Evolutionary conservation across 1,140 invertebrate genomes (phyloP).

Genomic region (fruit fly (Drosophila melanogaster)): Release_6_plus_ISO1_MT NT_033779.5:3842001-3842500

Average conservation of each 20-base stretch:
- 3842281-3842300: constrained; percentile 48
- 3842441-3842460: constrained; percentile 55
- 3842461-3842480: constrained; percentile 72
- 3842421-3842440: constrained; percentile 58
- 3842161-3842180: background rate
- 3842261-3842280: constrained; percentile 48
- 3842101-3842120: background rate
- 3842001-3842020: too few relatives aligned
- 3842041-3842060: background rate
- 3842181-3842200: constrained; percentile 18
- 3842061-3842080: background rate
- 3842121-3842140: constrained; percentile 1
- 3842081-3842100: background rate
- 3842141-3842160: background rate
- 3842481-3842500: constrained; percentile 50
- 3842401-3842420: constrained; percentile 15
- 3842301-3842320: constrained; percentile 18
- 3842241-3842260: constrained; percentile 27
- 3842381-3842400: constrained; percentile 19
- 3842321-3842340: constrained; percentile 17
- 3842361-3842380: constrained; percentile 51
- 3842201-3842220: constrained; percentile 12
- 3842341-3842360: constrained; percentile 17
- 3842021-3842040: background rate
- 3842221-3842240: constrained; percentile 36